These are phyloP conservation scores for Leiothrix lutea DNA, from an alignment of 2,113 vertebrate species.

Conservation along the genomic window DNA sequence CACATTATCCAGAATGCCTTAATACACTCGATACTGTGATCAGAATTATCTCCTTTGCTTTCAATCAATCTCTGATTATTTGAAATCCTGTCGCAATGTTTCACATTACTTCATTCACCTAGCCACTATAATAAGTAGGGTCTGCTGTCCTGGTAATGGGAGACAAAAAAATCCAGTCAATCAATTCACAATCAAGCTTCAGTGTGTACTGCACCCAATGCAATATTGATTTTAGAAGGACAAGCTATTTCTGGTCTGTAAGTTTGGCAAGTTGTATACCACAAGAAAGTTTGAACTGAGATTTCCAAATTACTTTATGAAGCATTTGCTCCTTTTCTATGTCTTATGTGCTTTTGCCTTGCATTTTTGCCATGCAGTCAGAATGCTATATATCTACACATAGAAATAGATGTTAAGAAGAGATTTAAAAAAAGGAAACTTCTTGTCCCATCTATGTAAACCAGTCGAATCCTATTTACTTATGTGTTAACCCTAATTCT, in stretches of 20 bases:
- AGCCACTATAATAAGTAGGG: not conserved
- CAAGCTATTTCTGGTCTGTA: not conserved
- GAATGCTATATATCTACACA: not conserved
- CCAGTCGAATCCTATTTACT: not conserved
- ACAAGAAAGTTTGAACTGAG: not conserved
- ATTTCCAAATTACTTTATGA: not conserved
- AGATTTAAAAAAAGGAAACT: rapidly evolving
- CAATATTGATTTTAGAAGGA: not conserved
- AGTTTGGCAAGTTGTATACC: not conserved
- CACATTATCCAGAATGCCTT: not conserved
- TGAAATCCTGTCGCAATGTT: not conserved
- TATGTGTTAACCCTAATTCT: not conserved
- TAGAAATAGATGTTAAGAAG: not conserved
- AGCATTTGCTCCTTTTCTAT: not conserved
- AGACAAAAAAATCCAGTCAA: not conserved
- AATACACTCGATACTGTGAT: not conserved
- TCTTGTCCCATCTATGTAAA: not conserved
- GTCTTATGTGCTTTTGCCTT: not conserved
- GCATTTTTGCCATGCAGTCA: not conserved
- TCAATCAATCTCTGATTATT: not conserved
- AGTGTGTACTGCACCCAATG: not conserved
- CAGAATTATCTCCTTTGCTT: not conserved
- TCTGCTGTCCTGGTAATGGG: not conserved
- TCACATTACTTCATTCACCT: not conserved
- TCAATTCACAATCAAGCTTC: not conserved